These are phyloP conservation scores for Macrophya annulata DNA, from an alignment of 2,888 invertebrate species.

Conservation along the genomic window DNA sequence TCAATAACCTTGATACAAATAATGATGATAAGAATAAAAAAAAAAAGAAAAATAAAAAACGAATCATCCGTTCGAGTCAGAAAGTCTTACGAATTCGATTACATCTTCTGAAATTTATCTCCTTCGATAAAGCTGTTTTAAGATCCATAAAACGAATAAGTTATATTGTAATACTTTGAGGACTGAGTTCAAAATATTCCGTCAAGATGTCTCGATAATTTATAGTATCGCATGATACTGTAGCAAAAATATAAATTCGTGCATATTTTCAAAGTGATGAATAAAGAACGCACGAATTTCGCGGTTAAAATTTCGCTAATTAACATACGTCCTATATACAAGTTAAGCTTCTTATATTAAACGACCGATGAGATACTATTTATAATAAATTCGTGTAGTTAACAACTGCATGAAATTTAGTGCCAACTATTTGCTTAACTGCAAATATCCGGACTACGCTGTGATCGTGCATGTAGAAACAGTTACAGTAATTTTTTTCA, in stretches of 20 bases:
- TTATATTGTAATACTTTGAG: not conserved
- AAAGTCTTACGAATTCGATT: not conserved
- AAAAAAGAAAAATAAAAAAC: not conserved
- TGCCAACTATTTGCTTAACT: not conserved
- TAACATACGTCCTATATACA: conserved; percentile 20
- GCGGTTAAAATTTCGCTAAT: conserved; percentile 9
- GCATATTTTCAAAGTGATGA: not conserved
- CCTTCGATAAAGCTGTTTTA: not conserved
- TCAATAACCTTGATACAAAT: conserved; percentile 31
- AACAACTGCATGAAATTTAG: conserved; percentile 11
- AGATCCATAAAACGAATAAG: not conserved
- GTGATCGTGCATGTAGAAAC: not conserved
- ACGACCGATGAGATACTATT: not conserved
- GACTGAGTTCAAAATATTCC: not conserved
- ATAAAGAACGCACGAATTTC: not conserved
- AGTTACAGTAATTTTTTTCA: not conserved
- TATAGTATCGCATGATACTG: not conserved
- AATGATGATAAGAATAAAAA: not conserved
- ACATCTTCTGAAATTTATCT: not conserved
- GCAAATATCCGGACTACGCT: not conserved
- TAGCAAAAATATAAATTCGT: not conserved
- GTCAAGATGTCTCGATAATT: not conserved
- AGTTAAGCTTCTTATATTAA: not conserved
- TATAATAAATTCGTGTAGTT: not conserved
- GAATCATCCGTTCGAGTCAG: not conserved